A percentile compares a stretch with the other conserved stretches of the same genome.
Conservation (phyloP, 2,888 invertebrate genomes). For the Alcis repandata region DNA sequence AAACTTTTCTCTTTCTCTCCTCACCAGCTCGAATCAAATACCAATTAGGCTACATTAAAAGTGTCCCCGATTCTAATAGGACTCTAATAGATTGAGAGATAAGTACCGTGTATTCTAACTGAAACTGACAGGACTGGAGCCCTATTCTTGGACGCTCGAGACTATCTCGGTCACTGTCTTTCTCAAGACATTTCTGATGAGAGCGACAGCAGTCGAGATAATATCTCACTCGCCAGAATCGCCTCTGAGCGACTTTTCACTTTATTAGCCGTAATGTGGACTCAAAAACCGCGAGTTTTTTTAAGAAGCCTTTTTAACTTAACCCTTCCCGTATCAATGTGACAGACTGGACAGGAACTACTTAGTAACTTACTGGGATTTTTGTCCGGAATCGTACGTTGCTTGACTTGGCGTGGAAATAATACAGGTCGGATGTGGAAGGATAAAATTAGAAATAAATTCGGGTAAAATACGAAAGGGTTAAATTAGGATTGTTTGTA, state of each 20-base stretch:
- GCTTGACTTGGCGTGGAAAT: slow-evolving; percentile 11
- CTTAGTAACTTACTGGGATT: slow-evolving; percentile 54
- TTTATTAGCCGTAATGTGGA: not conserved
- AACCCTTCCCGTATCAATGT: slow-evolving; percentile 56
- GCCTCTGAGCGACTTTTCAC: slow-evolving; percentile 4
- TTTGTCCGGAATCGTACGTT: slow-evolving; percentile 23
- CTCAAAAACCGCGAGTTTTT: slow-evolving; percentile 14
- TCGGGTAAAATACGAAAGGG: no score
- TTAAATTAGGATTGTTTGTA: no score
- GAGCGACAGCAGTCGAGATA: no score
- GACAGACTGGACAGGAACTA: slow-evolving; percentile 65
- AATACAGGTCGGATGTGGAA: not conserved
- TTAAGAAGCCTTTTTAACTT: slow-evolving; percentile 29
- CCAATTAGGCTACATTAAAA: not conserved
- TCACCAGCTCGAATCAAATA: not conserved
- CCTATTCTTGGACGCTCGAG: no score
- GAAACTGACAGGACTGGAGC: slow-evolving; percentile 13
- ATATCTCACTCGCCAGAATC: not conserved
- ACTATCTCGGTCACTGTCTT: no score
- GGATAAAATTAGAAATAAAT: no score
- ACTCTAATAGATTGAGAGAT: slow-evolving; percentile 20
- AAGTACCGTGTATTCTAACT: slow-evolving; percentile 12
- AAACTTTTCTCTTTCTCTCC: no score
- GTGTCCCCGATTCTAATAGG: slow-evolving; percentile 8
- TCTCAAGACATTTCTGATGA: no score